Conservation (phyloP, 2,888 invertebrate species). For the Parelbella ahira region DNA sequence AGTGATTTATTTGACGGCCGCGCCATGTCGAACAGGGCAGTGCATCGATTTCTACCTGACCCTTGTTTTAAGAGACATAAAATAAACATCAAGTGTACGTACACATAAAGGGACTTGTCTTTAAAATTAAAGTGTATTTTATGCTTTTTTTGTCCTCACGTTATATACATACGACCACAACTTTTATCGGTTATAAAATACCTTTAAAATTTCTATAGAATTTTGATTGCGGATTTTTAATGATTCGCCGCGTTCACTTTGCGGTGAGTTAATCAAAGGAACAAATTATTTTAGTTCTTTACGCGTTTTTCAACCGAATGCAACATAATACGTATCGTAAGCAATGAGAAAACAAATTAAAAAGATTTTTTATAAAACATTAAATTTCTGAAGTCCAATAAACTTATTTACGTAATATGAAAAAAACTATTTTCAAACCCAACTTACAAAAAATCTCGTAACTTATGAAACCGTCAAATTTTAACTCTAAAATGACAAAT, state of each 20-base stretch:
- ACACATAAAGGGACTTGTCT: slow-evolving; percentile 42
- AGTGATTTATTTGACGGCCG: slow-evolving; percentile 70
- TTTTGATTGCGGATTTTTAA: slow-evolving; percentile 13
- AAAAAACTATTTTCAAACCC: too few species aligned
- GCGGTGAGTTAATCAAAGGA: slow-evolving; percentile 18
- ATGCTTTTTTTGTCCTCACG: slow-evolving; percentile 28
- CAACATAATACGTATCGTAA: too few species aligned
- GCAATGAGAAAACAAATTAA: too few species aligned
- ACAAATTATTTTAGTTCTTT: slow-evolving; percentile 16
- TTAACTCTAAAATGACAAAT: slow-evolving; percentile 39
- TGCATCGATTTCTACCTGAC: slow-evolving; percentile 57
- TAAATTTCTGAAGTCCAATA: too few species aligned
- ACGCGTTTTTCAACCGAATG: too few species aligned
- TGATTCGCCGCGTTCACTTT: neutral
- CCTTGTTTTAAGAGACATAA: slow-evolving; percentile 64
- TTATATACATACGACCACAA: slow-evolving; percentile 11
- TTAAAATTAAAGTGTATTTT: slow-evolving; percentile 36
- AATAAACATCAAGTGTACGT: slow-evolving; percentile 46
- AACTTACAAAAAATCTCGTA: neutral
- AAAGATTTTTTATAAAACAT: too few species aligned
- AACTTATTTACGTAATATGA: too few species aligned
- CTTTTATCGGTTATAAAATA: slow-evolving; percentile 21
- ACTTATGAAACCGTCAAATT: slow-evolving; percentile 2
- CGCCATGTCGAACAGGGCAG: slow-evolving; percentile 60
- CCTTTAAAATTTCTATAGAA: neutral